Percentiles rank a stretch among this genome's conserved stretches.
Conservation (phyloP, 2,113 vertebrate genomes). For the Dipodomys merriami region DNA sequence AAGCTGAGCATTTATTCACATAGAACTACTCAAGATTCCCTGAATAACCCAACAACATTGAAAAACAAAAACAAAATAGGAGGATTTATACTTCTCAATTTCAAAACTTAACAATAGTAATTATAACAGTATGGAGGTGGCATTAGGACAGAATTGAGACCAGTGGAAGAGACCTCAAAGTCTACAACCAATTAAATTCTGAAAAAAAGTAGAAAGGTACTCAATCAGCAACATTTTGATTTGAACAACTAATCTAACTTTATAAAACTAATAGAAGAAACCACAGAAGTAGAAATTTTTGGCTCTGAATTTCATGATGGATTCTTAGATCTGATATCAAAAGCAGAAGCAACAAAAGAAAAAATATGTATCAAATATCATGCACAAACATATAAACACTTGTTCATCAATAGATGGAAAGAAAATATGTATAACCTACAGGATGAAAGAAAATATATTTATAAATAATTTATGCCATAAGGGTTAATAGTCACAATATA, state of each 20-base stretch:
- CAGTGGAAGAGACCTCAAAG: neutral
- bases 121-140: neutral
- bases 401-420: neutral
- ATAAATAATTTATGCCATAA: neutral
- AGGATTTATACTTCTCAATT: neutral
- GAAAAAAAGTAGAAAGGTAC: neutral
- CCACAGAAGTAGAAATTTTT: neutral
- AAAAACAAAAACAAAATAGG: neutral
- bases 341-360: neutral
- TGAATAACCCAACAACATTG: neutral
- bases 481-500: constrained; percentile 5
- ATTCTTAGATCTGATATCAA: constrained; percentile 31
- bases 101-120: constrained; percentile 22
- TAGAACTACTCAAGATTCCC: neutral
- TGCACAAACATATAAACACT: neutral
- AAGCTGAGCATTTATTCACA: neutral
- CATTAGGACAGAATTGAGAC: neutral
- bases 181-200: neutral
- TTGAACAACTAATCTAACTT: neutral
- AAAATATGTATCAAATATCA: neutral
- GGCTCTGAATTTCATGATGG: neutral
- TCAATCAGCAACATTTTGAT: neutral
- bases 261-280: neutral
- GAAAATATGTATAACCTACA: constrained; percentile 27
- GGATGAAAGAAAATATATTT: neutral